Conservation (phyloP, 2,888 invertebrate genomes). For the Cactoblastis cactorum region DNA sequence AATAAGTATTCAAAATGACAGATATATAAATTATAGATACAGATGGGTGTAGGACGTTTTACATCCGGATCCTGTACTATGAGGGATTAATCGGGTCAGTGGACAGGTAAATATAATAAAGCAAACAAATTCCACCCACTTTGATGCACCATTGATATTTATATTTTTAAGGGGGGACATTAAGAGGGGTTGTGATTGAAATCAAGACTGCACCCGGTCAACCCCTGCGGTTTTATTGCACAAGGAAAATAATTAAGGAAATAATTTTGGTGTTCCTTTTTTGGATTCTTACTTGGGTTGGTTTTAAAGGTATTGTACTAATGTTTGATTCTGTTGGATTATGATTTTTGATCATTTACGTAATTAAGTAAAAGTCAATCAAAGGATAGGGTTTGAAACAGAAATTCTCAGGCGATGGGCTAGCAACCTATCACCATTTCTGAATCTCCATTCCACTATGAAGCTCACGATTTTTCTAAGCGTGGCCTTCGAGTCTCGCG, state of each 20-base stretch:
- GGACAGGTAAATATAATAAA: slow-evolving; percentile 74
- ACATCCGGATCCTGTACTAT: too few relatives aligned
- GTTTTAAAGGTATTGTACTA: neutral
- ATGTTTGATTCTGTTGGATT: neutral
- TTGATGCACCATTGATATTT: slow-evolving; percentile 73
- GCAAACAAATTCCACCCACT: slow-evolving; percentile 72
- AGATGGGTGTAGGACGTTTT: too few relatives aligned
- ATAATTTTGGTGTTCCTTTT: neutral
- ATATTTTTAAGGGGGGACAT: slow-evolving; percentile 37
- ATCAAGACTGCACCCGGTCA: slow-evolving; percentile 7
- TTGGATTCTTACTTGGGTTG: neutral
- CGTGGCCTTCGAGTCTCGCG: too few relatives aligned
- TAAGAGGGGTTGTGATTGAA: slow-evolving; percentile 14
- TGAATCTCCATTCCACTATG: too few relatives aligned
- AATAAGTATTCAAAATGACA: too few relatives aligned
- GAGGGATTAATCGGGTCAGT: slow-evolving; percentile 67
- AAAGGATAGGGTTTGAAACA: too few relatives aligned
- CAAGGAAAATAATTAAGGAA: slow-evolving; percentile 3
- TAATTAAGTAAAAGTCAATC: too few relatives aligned
- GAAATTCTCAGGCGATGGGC: too few relatives aligned
- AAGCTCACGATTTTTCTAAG: too few relatives aligned
- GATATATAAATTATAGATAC: too few relatives aligned
- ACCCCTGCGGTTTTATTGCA: slow-evolving; percentile 11
- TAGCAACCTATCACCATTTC: too few relatives aligned
- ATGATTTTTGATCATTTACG: neutral